A percentile compares a stretch with the other conserved stretches of the same genome.
Conservation (phyloP, 2,888 invertebrate species). For the Campaea margaritaria region DNA sequence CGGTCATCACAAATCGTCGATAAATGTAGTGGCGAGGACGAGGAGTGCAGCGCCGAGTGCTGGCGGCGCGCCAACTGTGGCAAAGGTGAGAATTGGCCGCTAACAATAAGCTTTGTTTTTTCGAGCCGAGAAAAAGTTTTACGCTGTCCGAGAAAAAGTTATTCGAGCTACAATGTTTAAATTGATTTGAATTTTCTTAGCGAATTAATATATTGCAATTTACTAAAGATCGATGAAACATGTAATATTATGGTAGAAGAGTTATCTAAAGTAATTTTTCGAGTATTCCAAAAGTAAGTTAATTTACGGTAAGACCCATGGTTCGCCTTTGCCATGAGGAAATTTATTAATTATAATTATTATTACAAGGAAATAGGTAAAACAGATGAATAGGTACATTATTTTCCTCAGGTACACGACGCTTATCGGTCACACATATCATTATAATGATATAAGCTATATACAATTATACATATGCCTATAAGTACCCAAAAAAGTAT, state of each 20-base stretch:
- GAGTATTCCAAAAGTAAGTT: too few species aligned
- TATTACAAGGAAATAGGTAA: constrained; percentile 10
- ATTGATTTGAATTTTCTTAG: too few species aligned
- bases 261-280: too few species aligned
- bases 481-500: too few species aligned
- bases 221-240: too few species aligned
- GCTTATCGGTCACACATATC: too few species aligned
- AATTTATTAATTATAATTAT: background rate
- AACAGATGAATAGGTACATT: background rate
- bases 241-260: too few species aligned
- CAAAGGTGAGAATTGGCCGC: constrained; percentile 51
- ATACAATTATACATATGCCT: too few species aligned
- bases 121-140: background rate
- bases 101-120: constrained; percentile 28
- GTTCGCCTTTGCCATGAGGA: constrained; percentile 1
- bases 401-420: background rate
- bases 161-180: background rate
- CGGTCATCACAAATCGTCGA: constrained; percentile 35
- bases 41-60: constrained; percentile 37
- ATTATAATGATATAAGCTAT: too few species aligned
- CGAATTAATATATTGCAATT: too few species aligned
- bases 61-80: constrained; percentile 60
- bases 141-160: too few species aligned
- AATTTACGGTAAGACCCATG: too few species aligned
- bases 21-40: constrained; percentile 43